Evolutionary conservation across 1,140 invertebrate species (phyloP).

Genomic region (Eriosoma lanigerum): DNA sequence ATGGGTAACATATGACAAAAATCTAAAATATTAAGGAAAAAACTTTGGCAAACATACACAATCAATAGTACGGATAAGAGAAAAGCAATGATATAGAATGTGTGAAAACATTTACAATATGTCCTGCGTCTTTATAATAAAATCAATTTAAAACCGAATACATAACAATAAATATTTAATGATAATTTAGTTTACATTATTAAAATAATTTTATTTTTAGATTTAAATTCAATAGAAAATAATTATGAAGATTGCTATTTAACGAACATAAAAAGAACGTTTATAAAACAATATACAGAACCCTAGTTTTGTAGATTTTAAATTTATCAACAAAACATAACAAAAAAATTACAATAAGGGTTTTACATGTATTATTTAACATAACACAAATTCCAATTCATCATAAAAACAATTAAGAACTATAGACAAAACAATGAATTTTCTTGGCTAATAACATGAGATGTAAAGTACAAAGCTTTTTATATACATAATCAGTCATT

Average conservation of each 20-base stretch:
- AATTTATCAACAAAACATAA: conserved; percentile 5
- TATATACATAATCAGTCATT: conserved; percentile 45
- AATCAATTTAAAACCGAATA: not conserved
- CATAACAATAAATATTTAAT: not conserved
- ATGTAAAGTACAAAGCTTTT: conserved; percentile 34
- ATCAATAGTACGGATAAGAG: not conserved
- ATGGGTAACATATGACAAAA: conserved; percentile 36
- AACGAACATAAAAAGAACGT: not conserved
- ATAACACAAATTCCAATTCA: not conserved
- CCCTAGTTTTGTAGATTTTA: not conserved
- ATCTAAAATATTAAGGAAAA: conserved; percentile 15
- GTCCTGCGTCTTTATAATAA: not conserved
- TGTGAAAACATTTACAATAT: not conserved
- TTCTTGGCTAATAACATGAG: not conserved
- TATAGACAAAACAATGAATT: conserved; percentile 12
- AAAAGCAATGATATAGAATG: conserved; percentile 14
- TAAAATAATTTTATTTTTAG: not conserved
- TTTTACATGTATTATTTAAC: conserved; percentile 2
- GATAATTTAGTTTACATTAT: not conserved
- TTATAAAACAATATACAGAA: not conserved
- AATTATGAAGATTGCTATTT: not conserved
- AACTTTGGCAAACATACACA: conserved; percentile 20
- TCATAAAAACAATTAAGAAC: conserved; percentile 2
- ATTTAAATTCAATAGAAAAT: not conserved
- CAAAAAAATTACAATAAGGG: not conserved